Base-by-base conservation (phyloP, 2,113 vertebrate species). In the Trogon surrucura region DNA sequence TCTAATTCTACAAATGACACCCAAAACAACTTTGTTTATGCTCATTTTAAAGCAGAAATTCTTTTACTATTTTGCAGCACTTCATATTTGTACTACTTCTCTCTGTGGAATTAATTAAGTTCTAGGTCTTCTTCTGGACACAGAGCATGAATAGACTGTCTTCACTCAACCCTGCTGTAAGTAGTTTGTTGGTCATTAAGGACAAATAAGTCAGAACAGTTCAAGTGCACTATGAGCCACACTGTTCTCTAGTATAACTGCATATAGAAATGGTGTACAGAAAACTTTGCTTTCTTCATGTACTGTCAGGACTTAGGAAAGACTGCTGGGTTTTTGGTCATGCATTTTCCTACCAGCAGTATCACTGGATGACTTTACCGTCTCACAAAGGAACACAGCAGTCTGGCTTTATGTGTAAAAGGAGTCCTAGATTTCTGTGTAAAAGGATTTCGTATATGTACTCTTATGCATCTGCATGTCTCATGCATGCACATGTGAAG, bases 291-390 rank as follows among this genome's bases (percentile, higher is more conserved):
- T 74, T 71, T 87, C 20, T 16, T 85, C 10, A 57, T 27, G 9
- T 30, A 19, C 26, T 85, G 3, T 45, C 22, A 75, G n/a, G 23
- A 48, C 10, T 16, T 4, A 1, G 16, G n/a, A 89, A 89, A 87
- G 9, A 10, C 21, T 71, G 4, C 6, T 92, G 47, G 3, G 11
- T n/a, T 65, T 41, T 74, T 38, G 0, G 0, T 78, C 29, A 51
- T 47, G 11, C 1, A 38, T 84, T 70, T 62, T n/a, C 30, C 22
- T 79, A 38, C 22, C 5, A 30, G 10, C 17, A 32, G 3, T 58
- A 51, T 79, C 12, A 15, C 25, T 85, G 16, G 38, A 53, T 13
- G 60, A 15, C 17, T 50, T 73, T 29, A 32, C 6, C 11, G 11
- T 53, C 16, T 69, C 51, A 25, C 27, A 18, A 50, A 54, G 5